Conservation (phyloP, 2,797 vertebrate species). For the Pempheris klunzingeri region DNA sequence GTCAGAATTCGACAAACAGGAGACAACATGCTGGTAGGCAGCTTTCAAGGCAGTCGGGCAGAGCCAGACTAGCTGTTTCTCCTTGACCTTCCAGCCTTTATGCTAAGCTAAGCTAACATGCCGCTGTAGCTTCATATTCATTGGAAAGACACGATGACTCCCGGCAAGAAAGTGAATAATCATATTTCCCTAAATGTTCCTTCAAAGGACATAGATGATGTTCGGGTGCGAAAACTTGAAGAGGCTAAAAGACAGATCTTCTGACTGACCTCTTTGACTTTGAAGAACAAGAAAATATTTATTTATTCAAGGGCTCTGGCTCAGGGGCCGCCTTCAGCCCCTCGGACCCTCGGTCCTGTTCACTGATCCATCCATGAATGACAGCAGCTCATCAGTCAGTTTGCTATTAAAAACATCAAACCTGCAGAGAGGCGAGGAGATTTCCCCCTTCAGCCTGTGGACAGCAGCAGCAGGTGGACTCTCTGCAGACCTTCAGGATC, state of each 20-base stretch:
- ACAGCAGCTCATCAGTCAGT: slow-evolving; percentile 19
- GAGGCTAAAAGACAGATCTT: neutral
- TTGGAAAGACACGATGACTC: neutral
- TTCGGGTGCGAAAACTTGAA: neutral
- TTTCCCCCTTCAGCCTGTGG: neutral
- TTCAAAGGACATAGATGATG: neutral
- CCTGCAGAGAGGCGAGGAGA: slow-evolving; percentile 16
- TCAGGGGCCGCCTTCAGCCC: neutral
- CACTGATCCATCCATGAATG: slow-evolving; percentile 7
- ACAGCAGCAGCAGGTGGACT: slow-evolving; percentile 38
- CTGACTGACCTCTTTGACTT: slow-evolving; percentile 13
- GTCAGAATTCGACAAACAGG: no score
- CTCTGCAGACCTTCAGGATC: slow-evolving; percentile 28
- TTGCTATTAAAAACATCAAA: slow-evolving; percentile 10
- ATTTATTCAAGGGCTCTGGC: neutral
- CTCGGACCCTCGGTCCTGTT: neutral
- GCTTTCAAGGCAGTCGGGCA: no score
- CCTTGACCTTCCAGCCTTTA: neutral
- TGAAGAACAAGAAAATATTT: neutral
- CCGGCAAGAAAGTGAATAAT: neutral
- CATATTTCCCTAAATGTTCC: neutral
- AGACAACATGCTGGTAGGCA: no score
- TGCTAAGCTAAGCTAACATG: neutral
- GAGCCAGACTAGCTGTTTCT: no score
- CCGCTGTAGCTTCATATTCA: neutral